Evolutionary conservation across 2,888 invertebrate genomes (phyloP), one percentile per base, ranked within the genome.

Genomic region (Cantharis flavilabris): DNA sequence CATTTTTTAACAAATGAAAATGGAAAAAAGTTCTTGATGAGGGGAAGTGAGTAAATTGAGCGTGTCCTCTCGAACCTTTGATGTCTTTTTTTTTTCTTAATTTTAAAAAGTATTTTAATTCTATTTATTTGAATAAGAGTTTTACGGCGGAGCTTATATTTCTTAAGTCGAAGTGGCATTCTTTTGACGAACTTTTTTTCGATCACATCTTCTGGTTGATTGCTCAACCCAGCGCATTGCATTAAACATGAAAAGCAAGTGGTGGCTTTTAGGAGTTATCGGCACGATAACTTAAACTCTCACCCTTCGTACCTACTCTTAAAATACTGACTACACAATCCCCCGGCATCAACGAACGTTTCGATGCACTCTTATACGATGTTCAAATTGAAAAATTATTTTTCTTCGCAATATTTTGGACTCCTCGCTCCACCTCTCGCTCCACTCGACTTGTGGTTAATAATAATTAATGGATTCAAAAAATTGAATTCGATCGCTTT

Each of bases 241-340:
- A 87, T 87, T 87, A 87, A 86, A 87, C 87, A 87, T 86, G 86
- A 87, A 87, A 86, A 86, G 86, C 84, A 85, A 85, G 82, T 83
- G 84, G 82, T 81, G 81, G 86, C 86, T 87, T 87, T 87, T 84
- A 84, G 84, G 83, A 85, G 83, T 85, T 84, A 86, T 84, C 84
- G 84, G 85, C 84, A 86, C 86, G 87, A 84, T 84, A 87, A 86
- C 81, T 84, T 82, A 80, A 76, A 81, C 81, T 79, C 80, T 79
- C 76, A 78, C 82, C 81, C 80, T 75, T 74, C 70, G 77, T 73
- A 74, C 28, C 28, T 30, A 30, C 70, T 67, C 76, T 26, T 67
- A 67, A 67, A 67, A 67, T 67, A 67, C 72, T 71, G 76, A 78
- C 78, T 80, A 71, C 78, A 77, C 78, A 78, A 73, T 80, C 75